A percentile compares a stretch with the other conserved stretches of the same genome.
phyloP scores from a whole-genome alignment of 2,888 invertebrate species.

The Drosophila prostipennis region DNA sequence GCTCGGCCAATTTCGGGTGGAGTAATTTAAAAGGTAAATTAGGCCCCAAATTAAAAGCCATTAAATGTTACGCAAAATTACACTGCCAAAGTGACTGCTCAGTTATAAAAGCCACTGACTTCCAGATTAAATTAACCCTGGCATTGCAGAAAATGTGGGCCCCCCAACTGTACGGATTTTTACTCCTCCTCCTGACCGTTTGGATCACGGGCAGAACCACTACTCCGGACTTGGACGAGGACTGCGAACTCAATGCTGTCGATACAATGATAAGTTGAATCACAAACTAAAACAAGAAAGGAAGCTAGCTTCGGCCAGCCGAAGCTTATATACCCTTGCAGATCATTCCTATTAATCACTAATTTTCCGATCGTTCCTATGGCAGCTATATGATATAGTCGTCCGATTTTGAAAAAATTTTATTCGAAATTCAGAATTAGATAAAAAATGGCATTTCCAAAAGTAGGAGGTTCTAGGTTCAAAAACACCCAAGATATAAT shows the following conservation, averaged over 20 bases:
- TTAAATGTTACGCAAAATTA: conserved; percentile 65
- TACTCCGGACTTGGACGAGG: conserved; percentile 41
- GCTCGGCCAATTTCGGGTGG: conserved; percentile 16
- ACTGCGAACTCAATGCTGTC: conserved; percentile 65
- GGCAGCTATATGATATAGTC: too few relatives aligned
- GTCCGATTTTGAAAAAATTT: too few relatives aligned
- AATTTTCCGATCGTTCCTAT: too few relatives aligned
- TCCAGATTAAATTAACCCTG: not conserved
- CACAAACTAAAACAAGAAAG: too few relatives aligned
- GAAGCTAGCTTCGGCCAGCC: too few relatives aligned
- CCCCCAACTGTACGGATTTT: conserved; percentile 5
- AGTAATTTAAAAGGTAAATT: conserved; percentile 57
- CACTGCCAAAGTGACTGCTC: not conserved
- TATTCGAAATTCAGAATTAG: too few relatives aligned
- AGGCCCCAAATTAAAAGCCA: conserved; percentile 61
- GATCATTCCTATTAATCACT: too few relatives aligned
- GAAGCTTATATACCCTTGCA: too few relatives aligned
- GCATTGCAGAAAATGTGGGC: conserved; percentile 24
- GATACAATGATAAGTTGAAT: conserved; percentile 62
- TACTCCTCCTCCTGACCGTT: conserved; percentile 4
- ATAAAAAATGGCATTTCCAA: too few relatives aligned
- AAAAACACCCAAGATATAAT: too few relatives aligned
- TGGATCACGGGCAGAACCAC: conserved; percentile 24
- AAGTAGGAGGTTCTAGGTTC: too few relatives aligned
- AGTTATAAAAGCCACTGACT: conserved; percentile 52